Evolutionary conservation across 2,797 vertebrate species (phyloP).

Genomic region (Sebastes flavidus): DNA sequence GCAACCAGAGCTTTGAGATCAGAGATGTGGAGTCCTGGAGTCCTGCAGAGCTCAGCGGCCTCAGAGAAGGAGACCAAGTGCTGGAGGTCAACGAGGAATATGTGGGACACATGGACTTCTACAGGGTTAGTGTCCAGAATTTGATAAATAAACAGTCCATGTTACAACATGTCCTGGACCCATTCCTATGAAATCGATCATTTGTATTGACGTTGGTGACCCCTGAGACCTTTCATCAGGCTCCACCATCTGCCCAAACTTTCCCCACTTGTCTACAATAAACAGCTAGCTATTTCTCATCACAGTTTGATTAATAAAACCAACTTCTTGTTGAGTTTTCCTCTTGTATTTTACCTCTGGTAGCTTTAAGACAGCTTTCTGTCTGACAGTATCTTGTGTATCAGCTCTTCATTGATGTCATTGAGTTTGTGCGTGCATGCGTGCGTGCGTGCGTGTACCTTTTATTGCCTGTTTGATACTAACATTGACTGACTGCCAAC

Average conservation of each 20-base stretch:
- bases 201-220: too few relatives aligned
- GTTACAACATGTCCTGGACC: neutral
- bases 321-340: too few relatives aligned
- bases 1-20: slow-evolving; percentile 77
- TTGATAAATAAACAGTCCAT: neutral
- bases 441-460: too few relatives aligned
- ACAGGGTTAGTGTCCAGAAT: slow-evolving; percentile 75
- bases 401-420: neutral
- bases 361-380: neutral
- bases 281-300: neutral
- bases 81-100: slow-evolving; percentile 90
- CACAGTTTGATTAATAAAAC: too few relatives aligned
- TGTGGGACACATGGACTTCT: slow-evolving; percentile 82
- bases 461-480: too few relatives aligned
- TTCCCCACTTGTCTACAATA: neutral
- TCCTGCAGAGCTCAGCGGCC: slow-evolving; percentile 86
- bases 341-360: neutral
- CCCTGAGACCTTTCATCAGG: too few relatives aligned
- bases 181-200: neutral
- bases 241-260: neutral
- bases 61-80: slow-evolving; percentile 87
- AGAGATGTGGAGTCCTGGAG: slow-evolving; percentile 82
- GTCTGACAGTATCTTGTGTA: neutral
- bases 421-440: too few relatives aligned
- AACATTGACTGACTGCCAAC: too few relatives aligned